phyloP scores from a whole-genome alignment of 2,797 vertebrate species.

The Manis crassicaudata region DNA sequence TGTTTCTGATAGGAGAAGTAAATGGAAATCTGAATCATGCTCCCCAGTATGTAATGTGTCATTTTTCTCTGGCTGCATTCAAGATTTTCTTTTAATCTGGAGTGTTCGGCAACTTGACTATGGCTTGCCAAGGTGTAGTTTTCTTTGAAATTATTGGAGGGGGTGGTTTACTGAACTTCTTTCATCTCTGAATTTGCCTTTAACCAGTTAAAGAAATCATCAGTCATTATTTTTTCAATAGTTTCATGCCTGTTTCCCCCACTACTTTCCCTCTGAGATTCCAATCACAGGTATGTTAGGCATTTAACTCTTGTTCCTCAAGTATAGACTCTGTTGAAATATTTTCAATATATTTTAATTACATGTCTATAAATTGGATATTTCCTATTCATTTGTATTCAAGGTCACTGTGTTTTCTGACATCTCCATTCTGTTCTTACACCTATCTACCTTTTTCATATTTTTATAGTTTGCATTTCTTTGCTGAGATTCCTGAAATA shows the following conservation, averaged over 20 bases:
- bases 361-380: background rate
- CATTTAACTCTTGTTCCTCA: background rate
- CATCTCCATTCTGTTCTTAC: background rate
- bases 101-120: background rate
- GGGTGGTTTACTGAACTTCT: background rate
- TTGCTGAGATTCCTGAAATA: background rate
- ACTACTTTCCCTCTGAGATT: background rate
- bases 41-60: background rate
- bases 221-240: background rate
- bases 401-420: background rate
- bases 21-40: background rate
- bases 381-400: background rate
- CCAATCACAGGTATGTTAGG: background rate
- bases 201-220: background rate
- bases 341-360: background rate
- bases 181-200: background rate
- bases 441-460: background rate
- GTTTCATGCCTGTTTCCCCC: background rate
- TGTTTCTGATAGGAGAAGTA: background rate
- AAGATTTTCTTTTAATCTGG: background rate
- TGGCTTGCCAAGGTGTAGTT: background rate
- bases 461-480: background rate
- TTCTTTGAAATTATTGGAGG: background rate
- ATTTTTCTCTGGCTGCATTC: background rate
- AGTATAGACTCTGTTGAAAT: background rate